A percentile compares a stretch with the other conserved stretches of the same genome.
Conservation (phyloP, 1,140 invertebrate genomes). For the Bombus terrestris region DNA sequence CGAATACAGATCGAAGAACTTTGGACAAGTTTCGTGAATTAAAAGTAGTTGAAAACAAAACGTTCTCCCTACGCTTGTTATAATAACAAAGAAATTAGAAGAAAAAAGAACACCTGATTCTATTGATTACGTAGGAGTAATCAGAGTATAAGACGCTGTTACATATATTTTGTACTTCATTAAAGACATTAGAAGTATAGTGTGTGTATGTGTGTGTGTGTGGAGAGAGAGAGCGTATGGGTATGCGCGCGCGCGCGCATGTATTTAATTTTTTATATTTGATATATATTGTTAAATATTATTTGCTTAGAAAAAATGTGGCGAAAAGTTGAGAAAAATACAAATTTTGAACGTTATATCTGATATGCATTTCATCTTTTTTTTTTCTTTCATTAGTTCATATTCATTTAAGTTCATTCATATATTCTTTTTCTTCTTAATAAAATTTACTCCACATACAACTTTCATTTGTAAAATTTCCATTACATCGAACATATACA, state of each 20-base stretch:
- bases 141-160: conserved; percentile 72
- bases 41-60: background rate
- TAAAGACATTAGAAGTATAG: conserved; percentile 49
- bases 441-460: no score
- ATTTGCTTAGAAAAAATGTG: conserved; percentile 20
- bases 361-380: background rate
- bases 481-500: background rate
- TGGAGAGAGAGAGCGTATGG: background rate
- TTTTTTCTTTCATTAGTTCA: background rate
- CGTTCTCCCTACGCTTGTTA: background rate
- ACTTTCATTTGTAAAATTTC: background rate
- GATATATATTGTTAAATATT: conserved; percentile 18
- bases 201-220: background rate
- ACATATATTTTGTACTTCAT: conserved; percentile 76
- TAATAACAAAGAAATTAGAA: background rate
- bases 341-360: background rate
- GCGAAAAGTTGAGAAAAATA: background rate
- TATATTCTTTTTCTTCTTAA: background rate
- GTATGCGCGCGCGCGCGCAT: background rate
- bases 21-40: background rate
- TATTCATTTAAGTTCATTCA: background rate
- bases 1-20: background rate
- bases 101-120: conserved; percentile 6
- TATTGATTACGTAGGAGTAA: conserved; percentile 71
- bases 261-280: conserved; percentile 36